Evolutionary conservation across 1,140 invertebrate species (phyloP).

Genomic region (Drosophila willistoni): DNA sequence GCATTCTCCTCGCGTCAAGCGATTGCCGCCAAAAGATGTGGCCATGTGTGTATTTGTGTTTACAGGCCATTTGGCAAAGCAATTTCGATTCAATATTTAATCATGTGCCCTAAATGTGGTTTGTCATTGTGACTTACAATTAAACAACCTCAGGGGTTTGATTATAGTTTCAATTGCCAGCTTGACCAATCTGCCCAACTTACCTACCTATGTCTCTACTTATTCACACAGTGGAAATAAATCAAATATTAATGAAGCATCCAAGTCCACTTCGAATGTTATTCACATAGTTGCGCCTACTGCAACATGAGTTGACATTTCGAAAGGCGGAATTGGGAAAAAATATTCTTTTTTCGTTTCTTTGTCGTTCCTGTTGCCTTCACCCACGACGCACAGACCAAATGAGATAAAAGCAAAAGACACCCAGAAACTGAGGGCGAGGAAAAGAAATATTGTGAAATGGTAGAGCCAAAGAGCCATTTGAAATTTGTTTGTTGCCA

Average conservation of each 20-base stretch:
- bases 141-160: conserved; percentile 41
- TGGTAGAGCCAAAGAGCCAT: conserved; percentile 51
- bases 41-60: conserved; percentile 21
- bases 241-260: conserved; percentile 9
- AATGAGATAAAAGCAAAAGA: conserved; percentile 13
- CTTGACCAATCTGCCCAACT: neutral
- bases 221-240: neutral
- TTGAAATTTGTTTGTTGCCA: conserved; percentile 63
- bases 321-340: conserved; percentile 68
- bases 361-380: too few species aligned
- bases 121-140: conserved; percentile 48
- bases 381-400: conserved; percentile 26
- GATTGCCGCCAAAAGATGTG: conserved; percentile 29
- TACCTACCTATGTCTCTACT: neutral
- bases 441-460: conserved; percentile 15
- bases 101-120: conserved; percentile 52
- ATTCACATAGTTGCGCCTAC: conserved; percentile 16
- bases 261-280: neutral
- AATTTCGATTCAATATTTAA: conserved; percentile 63
- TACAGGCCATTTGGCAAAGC: conserved; percentile 15
- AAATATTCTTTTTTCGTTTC: conserved; percentile 44
- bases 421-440: conserved; percentile 4
- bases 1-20: conserved; percentile 23
- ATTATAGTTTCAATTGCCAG: conserved; percentile 28
- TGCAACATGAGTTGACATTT: conserved; percentile 71